Base-by-base conservation (phyloP, 1,140 invertebrate species). In the Nomia melanderi region DNA sequence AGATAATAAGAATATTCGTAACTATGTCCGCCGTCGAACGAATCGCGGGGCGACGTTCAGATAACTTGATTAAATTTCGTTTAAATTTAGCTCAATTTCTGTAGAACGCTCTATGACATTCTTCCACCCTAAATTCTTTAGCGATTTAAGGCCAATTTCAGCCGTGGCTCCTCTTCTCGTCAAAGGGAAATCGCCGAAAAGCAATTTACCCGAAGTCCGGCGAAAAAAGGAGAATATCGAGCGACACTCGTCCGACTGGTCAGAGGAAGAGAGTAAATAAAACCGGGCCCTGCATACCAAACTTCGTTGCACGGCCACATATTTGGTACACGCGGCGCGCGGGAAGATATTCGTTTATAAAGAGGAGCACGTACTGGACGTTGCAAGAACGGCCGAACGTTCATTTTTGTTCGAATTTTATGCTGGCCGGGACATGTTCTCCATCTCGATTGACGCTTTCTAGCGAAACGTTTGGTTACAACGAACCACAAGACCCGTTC, bases 181-280 rank as follows among this genome's bases (percentile, higher is more conserved):
- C 11, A 29, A 25, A 17, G 23, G 50, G 47, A 77, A 64, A 77
- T 72, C 70, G 54, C 41, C 72, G 71, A 79, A 67, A 75, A 47
- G 23, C 67, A 79, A 75, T 75, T 79, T 67, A 62, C 54, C 57
- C 44, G 7, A 62, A 27, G 75, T 54, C 6, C 29, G 1, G 11
- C 3, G 41, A 25, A 76, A 75, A 77, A 75, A 77, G 64, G 65
- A 79, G 78, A 77, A 69, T 50, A 56, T 60, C 64, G 82, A 81
- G 70, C 60, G 72, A 77, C 85, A 84, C 80, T 67, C 47, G 79
- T 73, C 71, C 59, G 78, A 84, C 83, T 84, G 84, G 79, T 86
- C 77, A 53, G 67, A 71, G 65, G 39, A 62, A 44, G 76, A 72
- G 65, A 79, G 74, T 76, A 81, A 83, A 81, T 83, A 83, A 83